Percentiles rank a stretch among this genome's conserved stretches.
Evolutionary conservation across 2,113 vertebrate species (phyloP).

Genomic region (Balaeniceps rex): DNA sequence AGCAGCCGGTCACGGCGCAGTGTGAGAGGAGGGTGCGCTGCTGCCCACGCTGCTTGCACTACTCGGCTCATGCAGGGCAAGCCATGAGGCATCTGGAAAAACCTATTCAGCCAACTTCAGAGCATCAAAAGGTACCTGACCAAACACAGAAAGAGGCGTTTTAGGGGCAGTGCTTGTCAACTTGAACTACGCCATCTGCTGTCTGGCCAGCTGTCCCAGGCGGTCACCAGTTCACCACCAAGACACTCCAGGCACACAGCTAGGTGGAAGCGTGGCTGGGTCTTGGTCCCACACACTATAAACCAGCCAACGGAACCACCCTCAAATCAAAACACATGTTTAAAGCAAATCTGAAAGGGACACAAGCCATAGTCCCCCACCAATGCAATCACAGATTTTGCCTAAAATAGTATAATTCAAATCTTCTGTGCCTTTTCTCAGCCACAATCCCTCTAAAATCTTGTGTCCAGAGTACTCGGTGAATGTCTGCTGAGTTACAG

Average conservation of each 20-base stretch:
- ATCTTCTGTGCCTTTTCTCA: neutral
- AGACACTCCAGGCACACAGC: neutral
- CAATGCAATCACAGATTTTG: neutral
- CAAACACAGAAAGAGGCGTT: neutral
- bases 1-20: neutral
- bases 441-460: neutral
- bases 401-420: neutral
- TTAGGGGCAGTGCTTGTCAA: neutral
- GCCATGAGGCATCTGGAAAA: neutral
- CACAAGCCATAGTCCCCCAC: neutral
- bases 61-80: neutral
- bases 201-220: neutral
- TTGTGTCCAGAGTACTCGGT: neutral
- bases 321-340: neutral
- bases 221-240: neutral
- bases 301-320: neutral
- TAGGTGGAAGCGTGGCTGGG: rapidly evolving
- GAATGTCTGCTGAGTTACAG: neutral
- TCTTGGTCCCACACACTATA: neutral
- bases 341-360: neutral
- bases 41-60: neutral
- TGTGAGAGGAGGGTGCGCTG: neutral
- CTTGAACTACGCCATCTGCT: rapidly evolving
- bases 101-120: neutral
- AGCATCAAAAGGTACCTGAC: neutral